Conservation (phyloP, 2,113 vertebrate genomes). For the Probosciger aterrimus region DNA sequence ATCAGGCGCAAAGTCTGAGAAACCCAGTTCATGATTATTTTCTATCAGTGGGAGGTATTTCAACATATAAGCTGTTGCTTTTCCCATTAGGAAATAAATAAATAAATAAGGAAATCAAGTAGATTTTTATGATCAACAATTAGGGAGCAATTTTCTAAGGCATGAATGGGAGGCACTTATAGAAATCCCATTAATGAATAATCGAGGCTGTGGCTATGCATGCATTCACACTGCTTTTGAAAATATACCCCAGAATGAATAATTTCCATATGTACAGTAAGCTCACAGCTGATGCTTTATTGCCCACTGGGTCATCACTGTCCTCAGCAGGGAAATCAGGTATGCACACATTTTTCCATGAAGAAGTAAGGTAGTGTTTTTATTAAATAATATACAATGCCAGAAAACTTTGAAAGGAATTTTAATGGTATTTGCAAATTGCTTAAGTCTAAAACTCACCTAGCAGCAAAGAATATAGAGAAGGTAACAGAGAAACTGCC, state of each 20-base stretch:
- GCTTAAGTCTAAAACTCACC: constrained; percentile 59
- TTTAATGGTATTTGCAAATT: constrained; percentile 45
- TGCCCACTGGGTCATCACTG: not conserved
- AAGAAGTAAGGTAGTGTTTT: not conserved
- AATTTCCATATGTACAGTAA: not conserved
- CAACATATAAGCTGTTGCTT: not conserved
- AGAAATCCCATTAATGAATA: constrained; percentile 21
- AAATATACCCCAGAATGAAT: constrained; percentile 6
- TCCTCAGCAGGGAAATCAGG: not conserved
- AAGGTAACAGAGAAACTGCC: constrained; percentile 50
- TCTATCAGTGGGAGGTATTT: not conserved
- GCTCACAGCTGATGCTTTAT: constrained; percentile 19
- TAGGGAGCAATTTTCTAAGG: constrained; percentile 11
- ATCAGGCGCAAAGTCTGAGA: not conserved
- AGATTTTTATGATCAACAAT: not conserved
- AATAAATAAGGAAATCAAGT: not conserved
- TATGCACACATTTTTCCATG: not conserved
- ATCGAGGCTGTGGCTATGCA: not conserved
- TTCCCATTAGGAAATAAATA: not conserved
- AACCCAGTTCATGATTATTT: not conserved
- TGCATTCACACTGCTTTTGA: not conserved
- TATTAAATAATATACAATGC: constrained; percentile 2
- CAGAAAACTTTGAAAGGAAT: constrained; percentile 30
- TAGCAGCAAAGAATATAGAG: constrained; percentile 50
- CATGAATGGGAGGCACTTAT: not conserved